Conservation (phyloP, 2,797 vertebrate species). For the Harpagifer antarcticus region DNA sequence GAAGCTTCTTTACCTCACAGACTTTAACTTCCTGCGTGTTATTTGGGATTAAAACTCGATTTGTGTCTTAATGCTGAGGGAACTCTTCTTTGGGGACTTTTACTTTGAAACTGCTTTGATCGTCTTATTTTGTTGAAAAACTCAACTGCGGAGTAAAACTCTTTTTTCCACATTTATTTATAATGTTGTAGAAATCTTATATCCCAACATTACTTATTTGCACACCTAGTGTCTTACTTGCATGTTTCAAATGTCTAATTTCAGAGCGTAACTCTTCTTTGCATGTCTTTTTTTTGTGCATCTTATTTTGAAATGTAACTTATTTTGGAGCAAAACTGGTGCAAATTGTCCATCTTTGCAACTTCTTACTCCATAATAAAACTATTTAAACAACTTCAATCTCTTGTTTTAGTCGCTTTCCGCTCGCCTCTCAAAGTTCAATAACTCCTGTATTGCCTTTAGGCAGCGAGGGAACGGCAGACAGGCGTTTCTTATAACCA, state of each 20-base stretch:
- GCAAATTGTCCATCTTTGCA: no score
- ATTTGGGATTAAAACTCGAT: not conserved
- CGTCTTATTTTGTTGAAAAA: no score
- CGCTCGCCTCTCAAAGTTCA: not conserved
- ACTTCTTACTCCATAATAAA: not conserved
- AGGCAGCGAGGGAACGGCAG: not conserved
- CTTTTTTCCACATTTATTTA: no score
- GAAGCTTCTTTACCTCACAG: not conserved
- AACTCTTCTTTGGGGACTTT: not conserved
- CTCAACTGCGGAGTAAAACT: not conserved
- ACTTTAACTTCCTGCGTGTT: constrained; percentile 1
- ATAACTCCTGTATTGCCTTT: not conserved
- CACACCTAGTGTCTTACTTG: no score
- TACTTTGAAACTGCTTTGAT: not conserved
- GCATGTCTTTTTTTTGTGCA: not conserved
- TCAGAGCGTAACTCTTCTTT: not conserved
- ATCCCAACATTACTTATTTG: no score
- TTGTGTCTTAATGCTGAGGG: no score
- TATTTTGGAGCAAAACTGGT: no score
- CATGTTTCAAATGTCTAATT: not conserved
- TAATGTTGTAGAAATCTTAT: no score
- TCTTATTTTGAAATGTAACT: not conserved
- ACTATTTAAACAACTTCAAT: not conserved
- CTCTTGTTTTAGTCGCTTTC: not conserved
- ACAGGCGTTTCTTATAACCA: not conserved